Conservation (phyloP, 2,797 vertebrate genomes). For the Semotilus atromaculatus region DNA sequence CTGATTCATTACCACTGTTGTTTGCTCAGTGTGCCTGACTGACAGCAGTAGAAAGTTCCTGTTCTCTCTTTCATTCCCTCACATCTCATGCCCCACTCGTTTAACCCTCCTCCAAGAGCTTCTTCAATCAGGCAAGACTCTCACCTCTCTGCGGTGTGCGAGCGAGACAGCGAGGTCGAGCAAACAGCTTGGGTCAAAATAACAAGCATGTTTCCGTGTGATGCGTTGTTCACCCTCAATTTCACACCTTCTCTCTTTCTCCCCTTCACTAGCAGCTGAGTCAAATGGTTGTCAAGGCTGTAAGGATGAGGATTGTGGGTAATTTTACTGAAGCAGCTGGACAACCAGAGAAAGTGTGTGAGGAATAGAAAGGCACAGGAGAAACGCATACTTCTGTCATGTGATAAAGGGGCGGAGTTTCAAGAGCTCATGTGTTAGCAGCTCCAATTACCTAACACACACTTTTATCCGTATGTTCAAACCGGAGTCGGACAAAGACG, state of each 20-base stretch:
- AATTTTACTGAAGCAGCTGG: conserved; percentile 31
- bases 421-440: too few relatives aligned
- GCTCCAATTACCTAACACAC: too few relatives aligned
- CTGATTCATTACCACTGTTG: conserved; percentile 18
- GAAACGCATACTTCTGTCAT: not conserved
- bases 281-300: conserved; percentile 45
- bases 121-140: conserved; percentile 20
- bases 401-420: too few relatives aligned
- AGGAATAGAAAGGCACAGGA: not conserved
- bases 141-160: conserved; percentile 14
- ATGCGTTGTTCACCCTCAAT: conserved; percentile 27
- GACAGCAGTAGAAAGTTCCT: conserved; percentile 5
- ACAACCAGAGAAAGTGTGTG: not conserved
- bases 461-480: too few relatives aligned
- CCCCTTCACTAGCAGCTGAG: conserved; percentile 29
- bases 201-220: conserved; percentile 32
- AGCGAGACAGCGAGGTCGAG: conserved; percentile 17
- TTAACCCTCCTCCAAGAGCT: conserved; percentile 21
- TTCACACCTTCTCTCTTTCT: conserved; percentile 32
- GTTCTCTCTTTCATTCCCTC: conserved; percentile 6
- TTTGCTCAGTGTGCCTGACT: conserved; percentile 9
- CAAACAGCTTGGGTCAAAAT: conserved; percentile 49
- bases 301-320: conserved; percentile 52
- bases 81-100: conserved; percentile 13
- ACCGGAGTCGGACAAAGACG: too few relatives aligned